Percentiles rank a stretch among this genome's conserved stretches.
phyloP scores from a whole-genome alignment of 2,113 vertebrate species.

The Willisornis vidua region DNA sequence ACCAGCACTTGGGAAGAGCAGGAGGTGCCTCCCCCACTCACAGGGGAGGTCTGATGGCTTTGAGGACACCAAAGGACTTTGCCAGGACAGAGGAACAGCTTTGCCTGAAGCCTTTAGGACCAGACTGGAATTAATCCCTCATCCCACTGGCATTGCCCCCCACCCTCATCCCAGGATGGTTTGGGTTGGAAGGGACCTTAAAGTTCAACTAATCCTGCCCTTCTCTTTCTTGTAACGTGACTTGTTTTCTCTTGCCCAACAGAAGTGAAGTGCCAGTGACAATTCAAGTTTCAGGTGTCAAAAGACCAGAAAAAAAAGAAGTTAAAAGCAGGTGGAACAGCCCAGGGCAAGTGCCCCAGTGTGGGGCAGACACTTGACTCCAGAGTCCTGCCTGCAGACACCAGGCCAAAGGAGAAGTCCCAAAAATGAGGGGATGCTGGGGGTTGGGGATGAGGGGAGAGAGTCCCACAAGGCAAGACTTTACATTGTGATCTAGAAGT shows the following conservation, averaged over 20 bases:
- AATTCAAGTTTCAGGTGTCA: not conserved
- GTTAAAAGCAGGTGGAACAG: not conserved
- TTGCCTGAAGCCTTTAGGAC: not conserved
- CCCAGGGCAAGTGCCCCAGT: not conserved
- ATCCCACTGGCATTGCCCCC: not conserved
- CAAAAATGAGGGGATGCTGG: not conserved
- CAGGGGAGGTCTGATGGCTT: not conserved
- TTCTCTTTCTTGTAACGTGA: not conserved
- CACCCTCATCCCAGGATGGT: not conserved
- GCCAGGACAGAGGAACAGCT: not conserved
- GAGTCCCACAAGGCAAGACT: not conserved
- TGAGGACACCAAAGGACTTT: not conserved
- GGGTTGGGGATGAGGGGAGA: not conserved
- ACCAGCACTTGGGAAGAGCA: not conserved
- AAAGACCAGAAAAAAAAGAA: not conserved
- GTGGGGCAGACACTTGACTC: not conserved
- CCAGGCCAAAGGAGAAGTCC: not conserved
- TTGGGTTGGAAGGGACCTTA: not conserved
- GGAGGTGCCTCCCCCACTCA: not conserved
- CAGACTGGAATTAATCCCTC: not conserved
- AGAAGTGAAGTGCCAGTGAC: not conserved
- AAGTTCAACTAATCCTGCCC: not conserved
- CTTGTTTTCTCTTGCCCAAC: not conserved
- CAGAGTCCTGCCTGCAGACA: not conserved
- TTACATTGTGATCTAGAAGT: not conserved